These are phyloP conservation scores for Drosophila aldrichi DNA, from an alignment of 2,888 invertebrate genomes.

Conservation along the genomic window DNA sequence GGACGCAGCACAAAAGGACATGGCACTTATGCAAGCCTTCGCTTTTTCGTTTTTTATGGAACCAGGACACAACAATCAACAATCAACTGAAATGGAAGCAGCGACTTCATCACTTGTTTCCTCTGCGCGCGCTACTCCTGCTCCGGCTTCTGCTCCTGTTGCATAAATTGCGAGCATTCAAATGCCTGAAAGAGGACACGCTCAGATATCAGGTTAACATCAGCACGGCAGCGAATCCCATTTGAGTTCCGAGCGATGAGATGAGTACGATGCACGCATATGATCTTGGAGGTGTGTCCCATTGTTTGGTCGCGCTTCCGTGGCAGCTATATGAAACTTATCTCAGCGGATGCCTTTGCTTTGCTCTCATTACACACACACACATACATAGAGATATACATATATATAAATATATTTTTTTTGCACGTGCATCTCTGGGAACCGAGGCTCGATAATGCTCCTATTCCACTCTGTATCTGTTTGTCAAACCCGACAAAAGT, in stretches of 20 bases:
- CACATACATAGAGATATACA: conserved; percentile 1
- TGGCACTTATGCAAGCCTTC: conserved; percentile 71
- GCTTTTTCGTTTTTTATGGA: conserved; percentile 5
- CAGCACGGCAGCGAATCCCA: conserved; percentile 12
- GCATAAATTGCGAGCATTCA: conserved; percentile 65
- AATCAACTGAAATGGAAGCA: conserved; percentile 79
- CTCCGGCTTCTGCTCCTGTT: conserved; percentile 55
- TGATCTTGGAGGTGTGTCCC: conserved; percentile 81
- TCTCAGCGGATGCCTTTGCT: conserved; percentile 51
- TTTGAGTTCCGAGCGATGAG: conserved; percentile 21
- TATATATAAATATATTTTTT: conserved; percentile 20
- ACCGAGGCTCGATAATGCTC: conserved; percentile 27
- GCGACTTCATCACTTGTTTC: conserved; percentile 85
- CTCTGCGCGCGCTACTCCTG: conserved; percentile 69
- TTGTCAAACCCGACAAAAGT: conserved; percentile 66
- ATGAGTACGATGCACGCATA: conserved; percentile 37
- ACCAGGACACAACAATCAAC: conserved; percentile 67
- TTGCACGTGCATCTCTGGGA: conserved; percentile 76
- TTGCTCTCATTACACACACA: conserved; percentile 16
- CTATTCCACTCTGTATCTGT: conserved; percentile 23
- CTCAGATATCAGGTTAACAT: conserved; percentile 80
- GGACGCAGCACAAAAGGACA: conserved; percentile 43
- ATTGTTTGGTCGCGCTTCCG: conserved; percentile 71
- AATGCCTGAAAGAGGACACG: conserved; percentile 67
- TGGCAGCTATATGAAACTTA: conserved; percentile 71